Percentiles rank a stretch among this genome's conserved stretches.
Conservation (phyloP, 2,113 vertebrate species). For the Melanotaenia duboulayi region DNA sequence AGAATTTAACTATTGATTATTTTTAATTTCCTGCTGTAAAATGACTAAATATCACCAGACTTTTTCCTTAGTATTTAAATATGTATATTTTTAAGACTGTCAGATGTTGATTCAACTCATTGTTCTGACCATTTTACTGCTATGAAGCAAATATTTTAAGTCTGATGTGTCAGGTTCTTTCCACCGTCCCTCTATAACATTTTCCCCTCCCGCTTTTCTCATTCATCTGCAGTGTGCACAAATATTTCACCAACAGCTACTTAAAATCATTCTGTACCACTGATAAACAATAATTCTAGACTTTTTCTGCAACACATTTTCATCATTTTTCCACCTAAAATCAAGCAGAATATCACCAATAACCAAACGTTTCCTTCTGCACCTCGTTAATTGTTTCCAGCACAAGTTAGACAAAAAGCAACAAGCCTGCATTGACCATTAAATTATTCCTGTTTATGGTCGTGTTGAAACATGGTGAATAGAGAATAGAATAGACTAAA, state of each 20-base stretch:
- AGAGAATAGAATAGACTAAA: too few species aligned
- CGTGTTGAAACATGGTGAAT: too few species aligned
- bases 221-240: not conserved
- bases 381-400: too few species aligned
- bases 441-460: too few species aligned
- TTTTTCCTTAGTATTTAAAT: not conserved
- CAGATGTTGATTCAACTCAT: not conserved
- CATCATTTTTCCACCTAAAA: too few species aligned
- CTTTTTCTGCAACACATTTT: too few species aligned
- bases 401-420: too few species aligned
- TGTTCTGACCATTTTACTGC: not conserved
- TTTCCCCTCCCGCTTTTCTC: not conserved
- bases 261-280: not conserved
- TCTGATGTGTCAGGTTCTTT: too few species aligned
- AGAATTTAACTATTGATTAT: not conserved
- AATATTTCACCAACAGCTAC: not conserved
- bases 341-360: too few species aligned
- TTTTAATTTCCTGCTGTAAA: not conserved
- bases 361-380: too few species aligned
- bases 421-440: too few species aligned
- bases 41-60: conserved; percentile 5
- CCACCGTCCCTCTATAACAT: not conserved
- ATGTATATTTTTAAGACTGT: not conserved
- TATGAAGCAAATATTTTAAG: not conserved
- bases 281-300: too few species aligned